phyloP scores from a whole-genome alignment of 1,140 invertebrate genomes.

The Colletes latitarsis region DNA sequence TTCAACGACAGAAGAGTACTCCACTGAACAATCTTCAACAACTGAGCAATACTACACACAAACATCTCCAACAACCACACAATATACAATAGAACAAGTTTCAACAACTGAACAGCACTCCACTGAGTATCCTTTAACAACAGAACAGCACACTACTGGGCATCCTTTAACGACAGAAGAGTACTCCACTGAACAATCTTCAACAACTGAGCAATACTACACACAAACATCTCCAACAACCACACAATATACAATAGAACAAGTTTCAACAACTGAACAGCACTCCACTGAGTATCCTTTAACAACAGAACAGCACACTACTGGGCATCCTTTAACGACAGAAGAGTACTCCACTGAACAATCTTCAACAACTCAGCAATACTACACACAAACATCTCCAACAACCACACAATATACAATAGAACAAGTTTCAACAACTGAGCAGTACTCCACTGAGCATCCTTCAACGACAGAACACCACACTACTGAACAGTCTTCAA shows the following conservation, averaged over 20 bases:
- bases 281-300: no score
- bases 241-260: not conserved
- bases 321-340: not conserved
- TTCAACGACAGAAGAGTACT: not conserved
- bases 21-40: not conserved
- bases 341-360: not conserved
- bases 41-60: not conserved
- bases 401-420: not conserved
- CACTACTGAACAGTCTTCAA: conserved; percentile 7
- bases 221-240: no score
- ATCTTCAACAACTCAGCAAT: not conserved
- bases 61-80: not conserved
- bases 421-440: not conserved
- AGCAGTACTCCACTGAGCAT: conserved; percentile 16
- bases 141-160: no score
- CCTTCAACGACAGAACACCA: no score
- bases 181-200: not conserved
- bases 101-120: not conserved
- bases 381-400: no score
- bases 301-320: no score
- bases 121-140: not conserved
- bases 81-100: not conserved
- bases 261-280: not conserved
- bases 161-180: not conserved
- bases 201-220: not conserved